These are phyloP conservation scores for Neotoma lepida DNA, from an alignment of 2,113 vertebrate species.

Conservation along the genomic window DNA sequence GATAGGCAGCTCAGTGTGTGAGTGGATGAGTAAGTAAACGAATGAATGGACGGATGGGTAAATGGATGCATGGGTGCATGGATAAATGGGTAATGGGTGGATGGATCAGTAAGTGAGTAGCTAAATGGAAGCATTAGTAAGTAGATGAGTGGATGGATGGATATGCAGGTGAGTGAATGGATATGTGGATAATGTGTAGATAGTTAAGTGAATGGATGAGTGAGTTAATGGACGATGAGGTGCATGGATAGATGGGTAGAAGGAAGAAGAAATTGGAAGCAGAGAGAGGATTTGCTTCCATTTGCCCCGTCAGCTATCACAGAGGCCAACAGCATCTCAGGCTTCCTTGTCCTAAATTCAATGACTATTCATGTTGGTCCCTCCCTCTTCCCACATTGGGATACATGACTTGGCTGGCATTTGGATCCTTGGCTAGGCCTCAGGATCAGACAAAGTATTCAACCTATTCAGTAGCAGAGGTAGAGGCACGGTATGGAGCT, in stretches of 20 bases:
- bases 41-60: accelerated
- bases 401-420: neutral
- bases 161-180: accelerated
- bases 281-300: neutral
- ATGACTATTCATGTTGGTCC: neutral
- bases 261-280: neutral
- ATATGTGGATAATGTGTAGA: accelerated
- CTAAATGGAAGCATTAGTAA: neutral
- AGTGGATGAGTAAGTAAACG: neutral
- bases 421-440: neutral
- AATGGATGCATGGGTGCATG: neutral
- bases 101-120: neutral
- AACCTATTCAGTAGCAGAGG: neutral
- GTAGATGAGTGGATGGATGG: neutral
- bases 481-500: neutral
- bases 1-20: too few species aligned
- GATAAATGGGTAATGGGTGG: neutral
- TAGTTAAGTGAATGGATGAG: neutral
- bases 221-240: neutral
- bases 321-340: neutral
- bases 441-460: neutral
- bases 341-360: neutral
- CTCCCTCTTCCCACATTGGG: neutral
- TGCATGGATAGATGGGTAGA: neutral
- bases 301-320: neutral